A percentile compares a stretch with the other conserved stretches of the same genome.
Evolutionary conservation across 2,797 vertebrate genomes (phyloP).

Genomic region (Poeciliopsis gracilis): DNA sequence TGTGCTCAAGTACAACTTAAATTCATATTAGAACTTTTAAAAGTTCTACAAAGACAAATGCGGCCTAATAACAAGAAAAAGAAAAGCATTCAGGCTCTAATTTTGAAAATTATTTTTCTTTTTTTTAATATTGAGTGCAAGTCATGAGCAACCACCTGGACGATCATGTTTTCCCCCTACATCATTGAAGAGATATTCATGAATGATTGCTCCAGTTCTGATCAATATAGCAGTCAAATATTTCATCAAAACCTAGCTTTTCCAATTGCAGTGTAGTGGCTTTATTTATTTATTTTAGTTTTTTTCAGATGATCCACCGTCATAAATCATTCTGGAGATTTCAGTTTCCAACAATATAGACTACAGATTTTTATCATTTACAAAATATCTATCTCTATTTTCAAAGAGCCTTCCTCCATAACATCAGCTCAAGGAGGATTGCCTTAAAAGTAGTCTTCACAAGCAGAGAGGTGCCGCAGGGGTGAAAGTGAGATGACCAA

Average conservation of each 20-base stretch:
- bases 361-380: conserved; percentile 49
- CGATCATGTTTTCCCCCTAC: conserved; percentile 53
- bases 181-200: conserved; percentile 63
- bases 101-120: conserved; percentile 45
- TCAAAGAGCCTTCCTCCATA: background rate
- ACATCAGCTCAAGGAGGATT: conserved; percentile 23
- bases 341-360: conserved; percentile 49
- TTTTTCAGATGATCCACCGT: conserved; percentile 59
- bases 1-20: background rate
- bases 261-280: conserved; percentile 68
- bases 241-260: conserved; percentile 78
- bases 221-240: conserved; percentile 75
- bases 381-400: conserved; percentile 40
- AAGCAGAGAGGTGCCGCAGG: conserved; percentile 8
- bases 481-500: conserved; percentile 27
- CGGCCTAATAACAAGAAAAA: conserved; percentile 19
- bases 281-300: conserved; percentile 48
- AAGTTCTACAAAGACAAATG: conserved; percentile 28
- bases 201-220: conserved; percentile 58
- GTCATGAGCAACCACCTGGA: conserved; percentile 40
- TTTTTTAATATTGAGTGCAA: conserved; percentile 42
- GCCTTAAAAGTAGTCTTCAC: conserved; percentile 17
- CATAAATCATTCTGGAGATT: conserved; percentile 70
- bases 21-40: conserved; percentile 16
- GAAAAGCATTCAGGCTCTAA: conserved; percentile 21